Evolutionary conservation across 2,113 vertebrate genomes (phyloP).

Genomic region (Crotalus helleri): DNA sequence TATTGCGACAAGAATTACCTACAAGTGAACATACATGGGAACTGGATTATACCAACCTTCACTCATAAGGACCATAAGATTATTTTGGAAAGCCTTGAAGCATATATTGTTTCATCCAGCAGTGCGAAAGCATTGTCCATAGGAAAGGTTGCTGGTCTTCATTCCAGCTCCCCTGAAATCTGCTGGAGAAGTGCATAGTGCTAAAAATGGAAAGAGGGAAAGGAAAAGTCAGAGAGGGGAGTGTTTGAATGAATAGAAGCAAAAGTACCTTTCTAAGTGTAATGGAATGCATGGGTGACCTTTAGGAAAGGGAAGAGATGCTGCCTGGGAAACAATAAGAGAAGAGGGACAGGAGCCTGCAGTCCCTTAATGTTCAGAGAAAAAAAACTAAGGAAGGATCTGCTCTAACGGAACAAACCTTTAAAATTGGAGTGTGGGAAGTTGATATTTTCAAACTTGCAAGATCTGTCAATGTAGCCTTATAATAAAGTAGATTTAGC

Average conservation of each 20-base stretch:
- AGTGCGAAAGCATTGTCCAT: background rate
- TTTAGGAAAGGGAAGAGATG: background rate
- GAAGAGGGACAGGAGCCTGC: background rate
- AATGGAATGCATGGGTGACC: background rate
- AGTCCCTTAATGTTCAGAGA: background rate
- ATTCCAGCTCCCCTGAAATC: background rate
- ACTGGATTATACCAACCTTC: background rate
- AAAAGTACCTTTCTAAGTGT: background rate
- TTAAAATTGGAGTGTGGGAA: background rate
- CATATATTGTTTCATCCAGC: background rate
- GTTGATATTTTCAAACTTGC: background rate
- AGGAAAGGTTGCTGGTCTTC: background rate
- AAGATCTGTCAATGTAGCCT: background rate
- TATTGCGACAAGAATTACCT: background rate
- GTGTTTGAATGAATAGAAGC: background rate
- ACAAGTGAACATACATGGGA: background rate
- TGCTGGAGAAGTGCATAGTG: background rate
- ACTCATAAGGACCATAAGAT: background rate
- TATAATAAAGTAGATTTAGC: background rate
- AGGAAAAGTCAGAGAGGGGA: background rate
- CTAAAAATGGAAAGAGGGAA: background rate
- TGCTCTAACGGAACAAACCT: background rate
- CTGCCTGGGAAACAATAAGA: background rate
- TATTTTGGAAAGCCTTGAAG: background rate
- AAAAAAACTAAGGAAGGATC: background rate